Percentiles rank a stretch among this genome's conserved stretches.
Evolutionary conservation across 2,888 invertebrate genomes (phyloP).

Genomic region (Perithous albicinctus): DNA sequence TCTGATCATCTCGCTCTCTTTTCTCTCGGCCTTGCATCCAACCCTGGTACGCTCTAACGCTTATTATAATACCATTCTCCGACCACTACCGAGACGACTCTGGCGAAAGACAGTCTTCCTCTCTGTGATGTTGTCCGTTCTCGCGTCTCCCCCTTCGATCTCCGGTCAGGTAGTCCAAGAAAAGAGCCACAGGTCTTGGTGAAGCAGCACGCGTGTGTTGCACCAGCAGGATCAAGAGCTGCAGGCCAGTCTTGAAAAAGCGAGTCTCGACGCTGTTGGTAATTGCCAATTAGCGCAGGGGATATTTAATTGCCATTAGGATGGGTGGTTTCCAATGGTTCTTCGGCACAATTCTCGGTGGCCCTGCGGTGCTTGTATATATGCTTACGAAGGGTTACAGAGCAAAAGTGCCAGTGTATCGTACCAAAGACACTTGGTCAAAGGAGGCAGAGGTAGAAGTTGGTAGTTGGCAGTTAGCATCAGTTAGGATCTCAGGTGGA

Average conservation of each 20-base stretch:
- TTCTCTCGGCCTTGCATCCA: constrained; percentile 67
- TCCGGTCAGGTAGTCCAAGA: constrained; percentile 31
- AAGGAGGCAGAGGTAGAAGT: constrained; percentile 39
- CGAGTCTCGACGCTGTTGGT: constrained; percentile 78
- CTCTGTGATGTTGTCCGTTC: constrained; percentile 19
- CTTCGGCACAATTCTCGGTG: neutral
- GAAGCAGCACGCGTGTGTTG: constrained; percentile 26
- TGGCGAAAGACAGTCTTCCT: constrained; percentile 14
- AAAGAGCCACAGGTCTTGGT: neutral
- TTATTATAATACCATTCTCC: constrained; percentile 43
- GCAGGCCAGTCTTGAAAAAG: constrained; percentile 73
- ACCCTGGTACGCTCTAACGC: constrained; percentile 52
- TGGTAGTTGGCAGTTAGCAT: constrained; percentile 64
- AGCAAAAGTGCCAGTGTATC: neutral
- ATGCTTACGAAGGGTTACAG: neutral
- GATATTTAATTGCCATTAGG: constrained; percentile 84
- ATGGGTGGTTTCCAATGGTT: constrained; percentile 73
- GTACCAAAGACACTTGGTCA: constrained; percentile 24
- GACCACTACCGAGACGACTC: neutral
- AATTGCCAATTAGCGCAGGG: constrained; percentile 84
- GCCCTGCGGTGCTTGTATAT: neutral
- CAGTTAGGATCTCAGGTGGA: constrained; percentile 60
- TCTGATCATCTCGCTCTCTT: constrained; percentile 65
- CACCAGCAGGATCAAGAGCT: constrained; percentile 58
- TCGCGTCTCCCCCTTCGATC: constrained; percentile 19